Percentiles rank a stretch among this genome's conserved stretches.
Conservation (phyloP, 37 sponge, comb jelly and placozoan genomes). For the Eunapius fragilis region DNA sequence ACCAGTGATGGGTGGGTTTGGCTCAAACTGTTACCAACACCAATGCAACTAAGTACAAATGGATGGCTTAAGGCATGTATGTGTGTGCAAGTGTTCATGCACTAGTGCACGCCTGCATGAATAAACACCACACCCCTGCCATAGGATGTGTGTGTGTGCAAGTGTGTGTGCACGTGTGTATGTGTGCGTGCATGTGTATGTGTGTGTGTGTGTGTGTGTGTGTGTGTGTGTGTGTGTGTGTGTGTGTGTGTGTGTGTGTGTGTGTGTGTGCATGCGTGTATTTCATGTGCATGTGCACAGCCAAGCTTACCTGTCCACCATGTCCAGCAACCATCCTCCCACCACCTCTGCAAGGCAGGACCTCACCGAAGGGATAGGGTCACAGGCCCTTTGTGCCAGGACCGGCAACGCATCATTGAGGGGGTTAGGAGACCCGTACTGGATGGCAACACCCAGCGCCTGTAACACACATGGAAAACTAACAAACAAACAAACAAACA, state of each 20-base stretch:
- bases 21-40: too few relatives aligned
- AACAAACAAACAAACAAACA: neutral
- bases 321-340: slow-evolving; percentile 79
- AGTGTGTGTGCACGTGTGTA: too few relatives aligned
- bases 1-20: too few relatives aligned
- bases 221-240: neutral
- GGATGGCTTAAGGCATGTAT: too few relatives aligned
- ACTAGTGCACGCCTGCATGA: too few relatives aligned
- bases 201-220: too few relatives aligned
- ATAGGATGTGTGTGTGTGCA: too few relatives aligned
- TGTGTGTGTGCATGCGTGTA: neutral
- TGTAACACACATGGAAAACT: slow-evolving; percentile 1
- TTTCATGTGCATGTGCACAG: too few relatives aligned
- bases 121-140: too few relatives aligned
- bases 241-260: neutral
- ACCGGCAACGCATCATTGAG: slow-evolving; percentile 64
- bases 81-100: too few relatives aligned
- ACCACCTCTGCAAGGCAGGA: slow-evolving; percentile 53
- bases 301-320: slow-evolving; percentile 79
- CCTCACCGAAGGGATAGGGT: slow-evolving; percentile 77
- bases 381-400: slow-evolving; percentile 87
- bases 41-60: too few relatives aligned
- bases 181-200: too few relatives aligned
- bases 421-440: slow-evolving; percentile 57
- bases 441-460: slow-evolving; percentile 62